Evolutionary conservation across 2,888 invertebrate genomes (phyloP), one percentile per base, ranked within the genome.

Genomic region (Pterostichus madidus): DNA sequence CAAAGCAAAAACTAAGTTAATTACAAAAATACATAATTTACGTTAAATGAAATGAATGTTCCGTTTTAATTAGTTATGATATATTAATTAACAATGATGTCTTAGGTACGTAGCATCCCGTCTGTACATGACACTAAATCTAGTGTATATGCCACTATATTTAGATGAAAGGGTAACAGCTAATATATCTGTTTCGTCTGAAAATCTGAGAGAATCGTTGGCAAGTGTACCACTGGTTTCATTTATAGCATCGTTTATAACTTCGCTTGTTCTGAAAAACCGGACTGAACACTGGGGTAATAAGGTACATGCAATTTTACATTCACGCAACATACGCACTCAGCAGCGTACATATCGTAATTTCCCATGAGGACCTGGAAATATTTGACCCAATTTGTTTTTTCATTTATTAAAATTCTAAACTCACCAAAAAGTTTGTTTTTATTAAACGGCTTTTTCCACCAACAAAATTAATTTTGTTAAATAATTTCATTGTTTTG

Each of bases 141-240:
- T 98, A 85, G 95, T 97, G 1, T 98, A 97, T 89, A 93, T 98
- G 86, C 97, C 98, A 0, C 91, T 98, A 86, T 98, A 96, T 89
- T 91, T 98, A 82, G 95, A 96, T 86, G 94, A 95, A 88, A 91
- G 93, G 5, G 90, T 93, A 49, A 86, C 90, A 0, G 84, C 83
- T 73, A 84, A 84, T 53, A 59, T 32, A 49, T 79, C 35, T 13
- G 84, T 86, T 61, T 80, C 84, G 31, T 85, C 85, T 73, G 84
- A 85, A 79, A 84, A 84, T 79, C 85, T 86, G 56, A 86, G 93
- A 5, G 94, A 96, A 87, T 92, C 94, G 13, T 91, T 96, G n/a
- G 96, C 96, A 5, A 94, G 93, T 77, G 94, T 96, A 5, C 96
- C 96, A 0, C 90, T 96, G 64, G 93, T 93, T n/a, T 92, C 94